Evolutionary conservation across 2,888 invertebrate species (phyloP).

Genomic region (Drosophila neonasuta): DNA sequence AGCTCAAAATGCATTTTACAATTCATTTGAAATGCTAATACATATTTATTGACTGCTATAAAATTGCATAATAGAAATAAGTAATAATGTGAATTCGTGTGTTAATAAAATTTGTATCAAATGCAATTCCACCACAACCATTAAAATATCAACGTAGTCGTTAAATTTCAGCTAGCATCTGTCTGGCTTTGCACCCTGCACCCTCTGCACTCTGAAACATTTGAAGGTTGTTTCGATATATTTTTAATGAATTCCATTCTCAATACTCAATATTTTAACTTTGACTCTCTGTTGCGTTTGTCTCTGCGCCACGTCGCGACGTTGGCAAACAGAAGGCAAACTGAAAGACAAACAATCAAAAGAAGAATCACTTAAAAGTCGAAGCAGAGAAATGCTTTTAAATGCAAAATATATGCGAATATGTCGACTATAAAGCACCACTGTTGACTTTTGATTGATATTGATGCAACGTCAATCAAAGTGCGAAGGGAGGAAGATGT

Average conservation of each 20-base stretch:
- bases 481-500: not conserved
- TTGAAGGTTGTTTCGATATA: slow-evolving; percentile 25
- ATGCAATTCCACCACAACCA: not conserved
- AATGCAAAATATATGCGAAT: slow-evolving; percentile 27
- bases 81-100: too few relatives aligned
- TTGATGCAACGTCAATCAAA: slow-evolving; percentile 59
- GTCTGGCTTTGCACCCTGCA: not conserved
- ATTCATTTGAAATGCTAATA: too few relatives aligned
- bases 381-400: slow-evolving; percentile 63
- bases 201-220: slow-evolving; percentile 6
- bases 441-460: slow-evolving; percentile 55
- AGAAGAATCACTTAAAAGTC: slow-evolving; percentile 50
- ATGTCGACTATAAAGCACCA: slow-evolving; percentile 13
- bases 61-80: too few relatives aligned
- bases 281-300: slow-evolving; percentile 35
- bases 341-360: slow-evolving; percentile 53
- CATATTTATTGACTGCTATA: too few relatives aligned
- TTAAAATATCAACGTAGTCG: not conserved
- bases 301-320: slow-evolving; percentile 35
- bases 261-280: slow-evolving; percentile 43
- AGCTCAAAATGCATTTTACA: too few relatives aligned
- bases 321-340: slow-evolving; percentile 59
- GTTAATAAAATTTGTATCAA: too few relatives aligned
- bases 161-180: not conserved
- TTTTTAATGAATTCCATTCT: slow-evolving; percentile 54